A percentile compares a stretch with the other conserved stretches of the same genome.
Evolutionary conservation across 2,113 vertebrate species (phyloP).

Genomic region (Bubo bubo): DNA sequence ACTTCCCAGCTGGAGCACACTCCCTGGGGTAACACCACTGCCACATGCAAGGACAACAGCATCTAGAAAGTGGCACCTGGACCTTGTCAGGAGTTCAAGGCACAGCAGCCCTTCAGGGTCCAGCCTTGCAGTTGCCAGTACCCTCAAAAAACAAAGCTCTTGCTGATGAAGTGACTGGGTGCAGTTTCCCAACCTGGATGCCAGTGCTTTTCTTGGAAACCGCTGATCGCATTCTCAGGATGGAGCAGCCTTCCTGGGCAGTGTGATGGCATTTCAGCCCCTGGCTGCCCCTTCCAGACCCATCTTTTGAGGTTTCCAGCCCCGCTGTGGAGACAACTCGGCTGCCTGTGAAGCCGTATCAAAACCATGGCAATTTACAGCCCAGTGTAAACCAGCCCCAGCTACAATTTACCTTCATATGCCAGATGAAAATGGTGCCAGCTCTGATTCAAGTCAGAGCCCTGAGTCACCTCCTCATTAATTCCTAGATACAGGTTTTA

Average conservation of each 20-base stretch:
- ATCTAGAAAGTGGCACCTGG: neutral
- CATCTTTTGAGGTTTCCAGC: accelerated
- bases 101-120: accelerated
- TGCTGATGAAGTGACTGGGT: neutral
- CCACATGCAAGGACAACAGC: neutral
- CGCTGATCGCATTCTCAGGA: accelerated
- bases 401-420: neutral
- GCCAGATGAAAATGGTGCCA: neutral
- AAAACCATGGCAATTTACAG: neutral
- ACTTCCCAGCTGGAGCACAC: neutral
- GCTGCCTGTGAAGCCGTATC: neutral
- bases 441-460: neutral
- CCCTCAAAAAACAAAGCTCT: neutral
- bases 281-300: neutral
- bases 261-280: accelerated
- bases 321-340: accelerated
- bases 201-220: accelerated
- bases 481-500: neutral
- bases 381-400: neutral
- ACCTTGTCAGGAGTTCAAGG: neutral
- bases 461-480: neutral
- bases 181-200: accelerated
- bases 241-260: accelerated
- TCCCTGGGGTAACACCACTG: neutral
- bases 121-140: neutral